Conservation (phyloP, 2,797 vertebrate genomes). For the Schizothorax lantsangensis region DNA sequence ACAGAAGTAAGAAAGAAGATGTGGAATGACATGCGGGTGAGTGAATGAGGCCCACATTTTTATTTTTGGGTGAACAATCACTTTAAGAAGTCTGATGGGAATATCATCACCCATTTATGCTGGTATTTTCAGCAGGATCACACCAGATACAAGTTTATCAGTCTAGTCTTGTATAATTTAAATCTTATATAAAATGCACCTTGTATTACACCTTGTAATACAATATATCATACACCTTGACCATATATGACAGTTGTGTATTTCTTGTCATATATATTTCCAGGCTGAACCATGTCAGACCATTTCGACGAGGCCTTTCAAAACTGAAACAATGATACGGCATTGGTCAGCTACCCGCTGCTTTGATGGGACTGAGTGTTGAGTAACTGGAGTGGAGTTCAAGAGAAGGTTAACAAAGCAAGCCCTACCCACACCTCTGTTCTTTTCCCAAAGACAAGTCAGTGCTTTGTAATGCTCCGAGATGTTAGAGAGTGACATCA, state of each 20-base stretch:
- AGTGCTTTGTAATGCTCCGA: constrained; percentile 57
- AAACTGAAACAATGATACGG: constrained; percentile 40
- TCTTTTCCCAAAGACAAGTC: constrained; percentile 59
- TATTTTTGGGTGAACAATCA: neutral
- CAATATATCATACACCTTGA: too few species aligned
- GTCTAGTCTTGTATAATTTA: too few species aligned
- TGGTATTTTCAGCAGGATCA: neutral
- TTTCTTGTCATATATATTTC: constrained; percentile 20
- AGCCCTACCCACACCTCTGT: constrained; percentile 57
- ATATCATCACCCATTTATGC: neutral
- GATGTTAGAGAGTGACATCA: constrained; percentile 66
- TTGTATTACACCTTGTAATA: too few species aligned
- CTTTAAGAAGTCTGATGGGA: neutral
- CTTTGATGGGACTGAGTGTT: constrained; percentile 37
- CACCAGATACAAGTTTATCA: neutral
- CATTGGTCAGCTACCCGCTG: constrained; percentile 29
- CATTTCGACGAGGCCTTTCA: constrained; percentile 18
- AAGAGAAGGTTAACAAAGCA: constrained; percentile 63
- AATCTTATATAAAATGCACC: too few species aligned
- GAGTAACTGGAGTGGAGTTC: constrained; percentile 52
- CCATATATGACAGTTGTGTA: neutral
- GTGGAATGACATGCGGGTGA: neutral
- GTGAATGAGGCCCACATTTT: neutral
- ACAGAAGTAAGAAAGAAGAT: neutral
- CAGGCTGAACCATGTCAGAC: neutral